Percentiles rank a stretch among this genome's conserved stretches.
These are phyloP conservation scores for Hybognathus amarus DNA, from an alignment of 2,797 vertebrate species.

Conservation along the genomic window DNA sequence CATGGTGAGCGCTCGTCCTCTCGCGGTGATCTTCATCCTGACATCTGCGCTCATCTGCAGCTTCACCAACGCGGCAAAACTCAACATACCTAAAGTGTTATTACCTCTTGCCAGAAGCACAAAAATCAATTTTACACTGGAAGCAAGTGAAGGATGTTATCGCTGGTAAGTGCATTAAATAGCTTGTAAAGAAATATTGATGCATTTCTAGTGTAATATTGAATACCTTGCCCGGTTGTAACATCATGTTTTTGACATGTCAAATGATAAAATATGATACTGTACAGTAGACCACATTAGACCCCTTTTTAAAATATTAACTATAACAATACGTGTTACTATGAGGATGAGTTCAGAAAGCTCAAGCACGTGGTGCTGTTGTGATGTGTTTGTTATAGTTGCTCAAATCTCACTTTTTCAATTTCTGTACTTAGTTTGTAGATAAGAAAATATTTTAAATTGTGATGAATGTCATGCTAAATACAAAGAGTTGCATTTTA, in stretches of 20 bases:
- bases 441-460: neutral
- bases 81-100: constrained; percentile 93
- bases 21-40: constrained; percentile 31
- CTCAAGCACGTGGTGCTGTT: constrained; percentile 16
- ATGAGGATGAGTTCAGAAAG: neutral
- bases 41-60: neutral
- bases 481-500: neutral
- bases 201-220: neutral
- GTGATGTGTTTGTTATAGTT: neutral
- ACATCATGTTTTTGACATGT: neutral
- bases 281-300: too few species aligned
- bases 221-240: neutral
- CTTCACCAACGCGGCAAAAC: constrained; percentile 71
- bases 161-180: constrained; percentile 87
- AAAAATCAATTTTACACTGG: constrained; percentile 90
- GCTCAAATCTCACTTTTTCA: neutral
- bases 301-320: neutral
- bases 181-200: neutral
- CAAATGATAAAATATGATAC: neutral
- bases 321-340: neutral
- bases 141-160: constrained; percentile 94
- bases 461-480: too few species aligned
- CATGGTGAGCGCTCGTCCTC: constrained; percentile 43
- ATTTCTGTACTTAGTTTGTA: neutral
- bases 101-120: constrained; percentile 89